phyloP scores from a whole-genome alignment of 2,888 invertebrate species.

The Spicauda simplicius region DNA sequence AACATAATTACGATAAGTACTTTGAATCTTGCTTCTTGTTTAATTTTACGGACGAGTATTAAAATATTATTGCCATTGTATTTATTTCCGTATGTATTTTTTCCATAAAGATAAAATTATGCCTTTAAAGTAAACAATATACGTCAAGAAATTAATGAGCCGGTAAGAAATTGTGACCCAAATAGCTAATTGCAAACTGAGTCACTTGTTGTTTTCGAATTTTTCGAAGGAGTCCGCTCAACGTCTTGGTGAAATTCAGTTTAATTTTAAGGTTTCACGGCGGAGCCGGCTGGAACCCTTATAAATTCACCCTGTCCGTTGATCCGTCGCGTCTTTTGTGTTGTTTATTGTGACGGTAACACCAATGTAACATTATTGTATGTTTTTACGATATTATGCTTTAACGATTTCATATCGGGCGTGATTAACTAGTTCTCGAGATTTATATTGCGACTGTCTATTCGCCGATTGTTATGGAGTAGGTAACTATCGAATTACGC shows the following conservation, averaged over 20 bases:
- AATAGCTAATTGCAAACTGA: background rate
- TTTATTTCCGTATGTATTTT: background rate
- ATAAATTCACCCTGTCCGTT: conserved; percentile 21
- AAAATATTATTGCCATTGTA: background rate
- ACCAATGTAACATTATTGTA: background rate
- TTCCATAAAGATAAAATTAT: too few relatives aligned
- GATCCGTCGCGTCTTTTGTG: conserved; percentile 7
- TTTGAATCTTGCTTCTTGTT: background rate
- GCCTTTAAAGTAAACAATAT: background rate
- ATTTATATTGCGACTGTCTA: background rate
- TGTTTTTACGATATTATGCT: conserved; percentile 8
- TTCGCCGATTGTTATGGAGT: background rate
- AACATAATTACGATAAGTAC: background rate
- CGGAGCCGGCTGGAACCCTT: conserved; percentile 22
- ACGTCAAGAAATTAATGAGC: background rate
- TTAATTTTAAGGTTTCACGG: conserved; percentile 27
- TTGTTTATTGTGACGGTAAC: conserved; percentile 3
- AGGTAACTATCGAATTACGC: conserved; percentile 13
- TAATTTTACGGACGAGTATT: background rate
- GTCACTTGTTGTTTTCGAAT: background rate
- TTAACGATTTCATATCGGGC: conserved; percentile 19
- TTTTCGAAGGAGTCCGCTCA: background rate
- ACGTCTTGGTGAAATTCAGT: conserved; percentile 9
- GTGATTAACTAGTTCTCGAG: conserved; percentile 8
- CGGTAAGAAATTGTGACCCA: background rate